Evolutionary conservation across 2,113 vertebrate genomes (phyloP).

Genomic region (Petrocephalus zakoni): DNA sequence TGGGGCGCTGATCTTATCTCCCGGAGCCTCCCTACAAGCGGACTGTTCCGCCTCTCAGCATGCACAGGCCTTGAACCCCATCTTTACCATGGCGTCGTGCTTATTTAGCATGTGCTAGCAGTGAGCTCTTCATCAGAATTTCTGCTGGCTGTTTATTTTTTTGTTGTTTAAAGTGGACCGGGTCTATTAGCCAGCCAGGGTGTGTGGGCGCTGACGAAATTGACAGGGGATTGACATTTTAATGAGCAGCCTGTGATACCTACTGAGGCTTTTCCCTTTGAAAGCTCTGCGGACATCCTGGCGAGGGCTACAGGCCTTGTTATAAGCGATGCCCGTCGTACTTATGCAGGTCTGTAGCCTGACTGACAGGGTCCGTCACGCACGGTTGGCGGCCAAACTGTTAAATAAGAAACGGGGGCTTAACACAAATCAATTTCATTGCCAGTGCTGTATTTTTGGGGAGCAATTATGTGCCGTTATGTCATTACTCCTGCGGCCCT

Average conservation of each 20-base stretch:
- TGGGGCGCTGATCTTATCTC: background rate
- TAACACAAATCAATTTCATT: background rate
- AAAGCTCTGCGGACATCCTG: background rate
- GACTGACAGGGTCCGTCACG: background rate
- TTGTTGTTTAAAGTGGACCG: conserved; percentile 8
- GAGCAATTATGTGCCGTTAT: conserved; percentile 30
- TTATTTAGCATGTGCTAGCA: background rate
- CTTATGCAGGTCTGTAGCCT: background rate
- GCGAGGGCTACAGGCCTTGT: background rate
- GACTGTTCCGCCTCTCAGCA: background rate
- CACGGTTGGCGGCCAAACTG: background rate
- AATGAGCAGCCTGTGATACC: conserved; percentile 15
- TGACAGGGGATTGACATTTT: conserved; percentile 13
- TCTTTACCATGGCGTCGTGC: too few relatives aligned
- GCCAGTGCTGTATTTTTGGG: background rate
- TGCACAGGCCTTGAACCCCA: background rate
- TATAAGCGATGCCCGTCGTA: background rate
- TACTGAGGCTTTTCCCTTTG: conserved; percentile 19
- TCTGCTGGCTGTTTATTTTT: background rate
- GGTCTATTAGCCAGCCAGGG: background rate
- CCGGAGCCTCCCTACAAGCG: background rate
- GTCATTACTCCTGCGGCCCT: conserved; percentile 33
- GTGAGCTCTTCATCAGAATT: background rate
- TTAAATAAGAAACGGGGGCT: background rate
- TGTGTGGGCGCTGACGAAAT: background rate